A percentile compares a stretch with the other conserved stretches of the same genome.
Conservation (phyloP, 2,113 vertebrate species). For the Strix uralensis region DNA sequence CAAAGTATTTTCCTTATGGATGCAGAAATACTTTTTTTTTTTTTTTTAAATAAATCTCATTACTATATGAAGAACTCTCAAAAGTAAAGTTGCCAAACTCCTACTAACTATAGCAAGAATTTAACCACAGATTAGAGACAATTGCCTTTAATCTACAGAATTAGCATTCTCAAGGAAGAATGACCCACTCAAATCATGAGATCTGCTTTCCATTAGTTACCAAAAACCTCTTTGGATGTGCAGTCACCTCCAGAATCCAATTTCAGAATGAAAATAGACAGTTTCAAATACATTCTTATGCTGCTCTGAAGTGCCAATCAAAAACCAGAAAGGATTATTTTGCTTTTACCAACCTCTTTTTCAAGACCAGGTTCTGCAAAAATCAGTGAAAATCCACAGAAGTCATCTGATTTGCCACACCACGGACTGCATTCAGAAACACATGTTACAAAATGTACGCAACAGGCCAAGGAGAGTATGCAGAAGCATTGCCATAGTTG, state of each 20-base stretch:
- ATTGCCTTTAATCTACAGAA: not conserved
- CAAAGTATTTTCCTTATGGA: not conserved
- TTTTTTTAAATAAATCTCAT: not conserved
- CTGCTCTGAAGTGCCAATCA: not conserved
- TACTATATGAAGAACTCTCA: not conserved
- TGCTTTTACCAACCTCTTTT: slow-evolving; percentile 83
- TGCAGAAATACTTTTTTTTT: not conserved
- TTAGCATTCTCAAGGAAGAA: not conserved
- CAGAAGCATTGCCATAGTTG: fast-evolving
- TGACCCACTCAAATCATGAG: not conserved
- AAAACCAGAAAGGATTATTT: not conserved
- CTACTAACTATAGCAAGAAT: not conserved
- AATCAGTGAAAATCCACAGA: slow-evolving; percentile 81
- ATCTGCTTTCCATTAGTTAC: not conserved
- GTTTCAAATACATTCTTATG: not conserved
- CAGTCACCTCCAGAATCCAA: not conserved
- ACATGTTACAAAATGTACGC: not conserved
- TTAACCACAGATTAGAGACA: not conserved
- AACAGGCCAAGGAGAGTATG: not conserved
- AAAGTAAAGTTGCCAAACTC: not conserved
- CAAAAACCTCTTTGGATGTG: not conserved
- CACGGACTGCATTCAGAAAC: slow-evolving; percentile 78
- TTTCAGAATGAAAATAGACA: not conserved
- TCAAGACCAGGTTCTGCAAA: slow-evolving; percentile 91
- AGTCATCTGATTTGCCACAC: slow-evolving; percentile 86